A percentile compares a stretch with the other conserved stretches of the same genome.
Evolutionary conservation across 2,113 vertebrate species (phyloP).

Genomic region (Numida meleagris): DNA sequence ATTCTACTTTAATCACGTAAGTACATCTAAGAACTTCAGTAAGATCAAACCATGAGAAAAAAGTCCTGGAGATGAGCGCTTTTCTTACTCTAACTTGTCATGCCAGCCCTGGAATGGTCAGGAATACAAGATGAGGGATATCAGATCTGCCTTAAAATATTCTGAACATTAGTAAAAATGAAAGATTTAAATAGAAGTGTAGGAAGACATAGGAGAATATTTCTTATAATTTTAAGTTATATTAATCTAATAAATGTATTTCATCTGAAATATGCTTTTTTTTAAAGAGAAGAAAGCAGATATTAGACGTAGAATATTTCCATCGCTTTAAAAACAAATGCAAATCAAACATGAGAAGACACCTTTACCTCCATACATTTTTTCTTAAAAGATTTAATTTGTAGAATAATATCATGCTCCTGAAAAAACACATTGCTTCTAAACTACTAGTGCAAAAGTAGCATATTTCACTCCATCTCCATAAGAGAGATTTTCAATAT

Average conservation of each 20-base stretch:
- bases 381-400: not conserved
- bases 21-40: conserved; percentile 40
- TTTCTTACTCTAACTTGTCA: not conserved
- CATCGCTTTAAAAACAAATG: not conserved
- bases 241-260: not conserved
- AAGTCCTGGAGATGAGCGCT: not conserved
- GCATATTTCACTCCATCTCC: not conserved
- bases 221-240: not conserved
- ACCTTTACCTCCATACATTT: not conserved
- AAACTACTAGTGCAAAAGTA: not conserved
- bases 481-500: not conserved
- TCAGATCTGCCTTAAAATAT: not conserved
- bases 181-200: not conserved
- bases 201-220: not conserved
- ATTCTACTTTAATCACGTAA: conserved; percentile 23
- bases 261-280: not conserved
- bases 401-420: not conserved
- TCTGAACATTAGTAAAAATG: not conserved
- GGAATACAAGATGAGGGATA: not conserved
- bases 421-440: not conserved
- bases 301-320: not conserved
- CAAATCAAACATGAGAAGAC: not conserved
- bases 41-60: not conserved
- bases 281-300: not conserved
- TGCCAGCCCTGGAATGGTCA: not conserved